These are phyloP conservation scores for Drosophila pallidifrons DNA, from an alignment of 1,140 invertebrate species.

Conservation along the genomic window DNA sequence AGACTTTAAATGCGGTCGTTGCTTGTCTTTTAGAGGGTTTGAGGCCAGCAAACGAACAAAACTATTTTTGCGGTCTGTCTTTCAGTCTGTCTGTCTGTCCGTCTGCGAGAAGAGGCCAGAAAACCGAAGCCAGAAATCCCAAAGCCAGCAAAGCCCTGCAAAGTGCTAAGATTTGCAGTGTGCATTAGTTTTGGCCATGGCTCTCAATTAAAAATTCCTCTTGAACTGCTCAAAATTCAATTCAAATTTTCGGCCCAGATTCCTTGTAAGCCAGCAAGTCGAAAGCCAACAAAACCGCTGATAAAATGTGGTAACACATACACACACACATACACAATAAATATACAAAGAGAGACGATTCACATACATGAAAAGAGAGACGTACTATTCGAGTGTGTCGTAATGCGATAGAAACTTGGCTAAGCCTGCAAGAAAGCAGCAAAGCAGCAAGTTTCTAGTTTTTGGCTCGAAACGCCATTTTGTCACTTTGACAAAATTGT, in stretches of 20 bases:
- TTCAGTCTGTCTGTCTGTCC: slow-evolving; percentile 14
- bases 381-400: slow-evolving; percentile 5
- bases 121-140: background rate
- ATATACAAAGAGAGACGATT: slow-evolving; percentile 17
- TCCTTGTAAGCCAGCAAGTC: slow-evolving; percentile 56
- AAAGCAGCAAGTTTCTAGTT: slow-evolving; percentile 73
- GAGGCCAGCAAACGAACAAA: slow-evolving; percentile 54
- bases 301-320: slow-evolving; percentile 59
- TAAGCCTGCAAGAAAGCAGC: slow-evolving; percentile 64
- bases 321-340: slow-evolving; percentile 23
- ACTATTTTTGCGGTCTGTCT: slow-evolving; percentile 70
- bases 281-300: slow-evolving; percentile 68
- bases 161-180: slow-evolving; percentile 60
- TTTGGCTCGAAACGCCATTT: slow-evolving; percentile 67
- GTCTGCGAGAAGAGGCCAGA: background rate
- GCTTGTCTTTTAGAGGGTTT: slow-evolving; percentile 40
- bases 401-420: slow-evolving; percentile 50
- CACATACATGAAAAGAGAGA: slow-evolving; percentile 5
- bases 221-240: slow-evolving; percentile 78
- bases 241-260: slow-evolving; percentile 63
- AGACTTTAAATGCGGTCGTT: slow-evolving; percentile 75
- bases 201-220: slow-evolving; percentile 79
- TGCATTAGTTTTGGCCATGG: slow-evolving; percentile 50
- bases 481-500: slow-evolving; percentile 83
- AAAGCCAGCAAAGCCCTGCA: slow-evolving; percentile 6